Evolutionary conservation across 2,888 invertebrate genomes (phyloP).

Genomic region (Penaeus monodon): DNA sequence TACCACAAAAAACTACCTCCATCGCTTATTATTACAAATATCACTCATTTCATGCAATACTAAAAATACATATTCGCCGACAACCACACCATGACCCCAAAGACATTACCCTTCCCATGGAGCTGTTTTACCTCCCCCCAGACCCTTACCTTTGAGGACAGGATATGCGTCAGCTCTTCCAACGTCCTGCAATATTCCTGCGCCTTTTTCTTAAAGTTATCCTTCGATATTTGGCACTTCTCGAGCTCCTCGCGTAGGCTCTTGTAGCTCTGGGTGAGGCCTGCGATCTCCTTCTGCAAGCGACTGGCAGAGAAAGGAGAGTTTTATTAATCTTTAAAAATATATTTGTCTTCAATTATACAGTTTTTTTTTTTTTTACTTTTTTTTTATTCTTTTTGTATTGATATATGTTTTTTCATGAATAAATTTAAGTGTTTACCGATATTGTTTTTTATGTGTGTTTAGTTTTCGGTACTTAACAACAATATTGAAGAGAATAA

Average conservation of each 20-base stretch:
- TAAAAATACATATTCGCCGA: no score
- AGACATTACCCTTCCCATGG: neutral
- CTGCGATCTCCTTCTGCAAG: slow-evolving; percentile 57
- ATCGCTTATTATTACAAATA: no score
- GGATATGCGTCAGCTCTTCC: slow-evolving; percentile 51
- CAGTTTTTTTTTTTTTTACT: no score
- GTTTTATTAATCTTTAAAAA: neutral
- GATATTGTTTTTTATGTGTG: no score
- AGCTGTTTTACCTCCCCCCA: neutral
- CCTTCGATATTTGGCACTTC: slow-evolving; percentile 45
- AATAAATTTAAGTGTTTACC: no score
- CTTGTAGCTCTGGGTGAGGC: slow-evolving; percentile 38
- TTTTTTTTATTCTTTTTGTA: no score
- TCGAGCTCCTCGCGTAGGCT: slow-evolving; percentile 45
- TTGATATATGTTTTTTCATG: no score
- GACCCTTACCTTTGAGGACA: slow-evolving; percentile 53
- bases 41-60: no score
- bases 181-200: slow-evolving; percentile 63
- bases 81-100: neutral
- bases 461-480: no score
- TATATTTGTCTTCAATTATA: no score
- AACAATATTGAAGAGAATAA: no score
- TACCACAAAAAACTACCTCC: no score
- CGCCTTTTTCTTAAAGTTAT: slow-evolving; percentile 60
- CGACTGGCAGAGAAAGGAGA: slow-evolving; percentile 28